Evolutionary conservation across 2,797 vertebrate genomes (phyloP).

Genomic region (Mycteria americana): DNA sequence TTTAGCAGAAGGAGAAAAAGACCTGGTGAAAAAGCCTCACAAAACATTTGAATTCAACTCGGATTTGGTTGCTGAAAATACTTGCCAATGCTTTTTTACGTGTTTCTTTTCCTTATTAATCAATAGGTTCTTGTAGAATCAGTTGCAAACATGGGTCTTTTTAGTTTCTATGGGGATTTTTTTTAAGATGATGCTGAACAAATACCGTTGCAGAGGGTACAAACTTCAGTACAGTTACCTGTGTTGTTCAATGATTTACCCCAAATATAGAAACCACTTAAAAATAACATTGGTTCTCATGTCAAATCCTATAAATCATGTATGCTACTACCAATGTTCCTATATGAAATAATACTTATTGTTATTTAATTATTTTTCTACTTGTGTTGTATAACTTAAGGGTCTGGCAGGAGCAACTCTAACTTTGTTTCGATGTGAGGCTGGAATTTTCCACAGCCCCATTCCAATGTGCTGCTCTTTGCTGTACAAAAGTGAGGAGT

Average conservation of each 20-base stretch:
- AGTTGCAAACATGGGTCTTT: neutral
- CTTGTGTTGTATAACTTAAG: neutral
- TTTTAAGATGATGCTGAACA: neutral
- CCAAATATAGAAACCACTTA: neutral
- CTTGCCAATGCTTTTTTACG: neutral
- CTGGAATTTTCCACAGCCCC: neutral
- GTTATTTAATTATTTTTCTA: neutral
- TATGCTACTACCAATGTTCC: neutral
- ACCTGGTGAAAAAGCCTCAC: neutral
- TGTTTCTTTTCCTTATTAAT: neutral
- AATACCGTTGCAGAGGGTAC: neutral
- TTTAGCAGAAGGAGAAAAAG: neutral
- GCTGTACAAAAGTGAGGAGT: neutral
- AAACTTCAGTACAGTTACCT: neutral
- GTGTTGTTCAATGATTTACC: neutral
- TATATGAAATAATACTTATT: neutral
- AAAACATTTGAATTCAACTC: neutral
- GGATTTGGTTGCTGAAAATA: neutral
- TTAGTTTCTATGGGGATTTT: neutral
- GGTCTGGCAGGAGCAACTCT: neutral
- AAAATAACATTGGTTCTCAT: neutral
- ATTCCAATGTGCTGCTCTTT: neutral
- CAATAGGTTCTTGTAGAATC: neutral
- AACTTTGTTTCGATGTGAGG: neutral
- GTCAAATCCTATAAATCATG: neutral